Conservation (phyloP, 1,140 invertebrate species). For the Drosophila lacertosa region DNA sequence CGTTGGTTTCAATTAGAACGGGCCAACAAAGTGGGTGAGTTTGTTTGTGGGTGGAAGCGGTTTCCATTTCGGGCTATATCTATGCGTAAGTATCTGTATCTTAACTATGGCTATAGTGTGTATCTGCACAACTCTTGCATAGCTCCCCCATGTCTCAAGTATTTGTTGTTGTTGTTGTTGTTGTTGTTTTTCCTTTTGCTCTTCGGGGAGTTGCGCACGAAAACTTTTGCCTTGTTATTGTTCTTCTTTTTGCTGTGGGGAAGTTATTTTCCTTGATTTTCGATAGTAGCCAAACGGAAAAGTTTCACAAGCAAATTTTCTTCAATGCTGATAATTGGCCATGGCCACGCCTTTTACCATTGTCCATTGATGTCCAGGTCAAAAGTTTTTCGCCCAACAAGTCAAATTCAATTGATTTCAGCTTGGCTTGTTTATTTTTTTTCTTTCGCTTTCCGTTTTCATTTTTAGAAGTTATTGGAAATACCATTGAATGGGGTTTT, state of each 20-base stretch:
- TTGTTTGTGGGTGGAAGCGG: neutral
- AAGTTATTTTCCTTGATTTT: conserved; percentile 74
- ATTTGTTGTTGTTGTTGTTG: conserved; percentile 12
- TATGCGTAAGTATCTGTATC: conserved; percentile 31
- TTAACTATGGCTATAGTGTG: conserved; percentile 13
- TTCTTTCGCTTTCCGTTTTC: neutral
- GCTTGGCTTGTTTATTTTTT: neutral
- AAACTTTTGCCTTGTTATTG: conserved; percentile 37
- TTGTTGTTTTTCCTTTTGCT: neutral
- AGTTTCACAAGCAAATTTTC: conserved; percentile 71
- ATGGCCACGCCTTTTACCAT: conserved; percentile 64
- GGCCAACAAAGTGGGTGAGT: neutral
- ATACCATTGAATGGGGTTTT: conserved; percentile 16
- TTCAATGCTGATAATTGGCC: conserved; percentile 73
- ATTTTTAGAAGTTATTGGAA: conserved; percentile 18
- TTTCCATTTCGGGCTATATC: conserved; percentile 8
- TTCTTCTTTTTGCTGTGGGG: conserved; percentile 13
- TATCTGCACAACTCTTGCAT: conserved; percentile 9
- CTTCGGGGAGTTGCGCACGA: conserved; percentile 29
- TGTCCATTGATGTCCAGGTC: conserved; percentile 29
- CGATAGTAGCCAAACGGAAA: conserved; percentile 52
- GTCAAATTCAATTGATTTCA: conserved; percentile 77
- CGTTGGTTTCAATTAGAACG: conserved; percentile 72
- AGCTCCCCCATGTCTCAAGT: conserved; percentile 16
- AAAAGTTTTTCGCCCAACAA: conserved; percentile 62